A percentile compares a stretch with the other conserved stretches of the same genome.
phyloP scores from a whole-genome alignment of 2,113 vertebrate species.

The Loxodonta africana region DNA sequence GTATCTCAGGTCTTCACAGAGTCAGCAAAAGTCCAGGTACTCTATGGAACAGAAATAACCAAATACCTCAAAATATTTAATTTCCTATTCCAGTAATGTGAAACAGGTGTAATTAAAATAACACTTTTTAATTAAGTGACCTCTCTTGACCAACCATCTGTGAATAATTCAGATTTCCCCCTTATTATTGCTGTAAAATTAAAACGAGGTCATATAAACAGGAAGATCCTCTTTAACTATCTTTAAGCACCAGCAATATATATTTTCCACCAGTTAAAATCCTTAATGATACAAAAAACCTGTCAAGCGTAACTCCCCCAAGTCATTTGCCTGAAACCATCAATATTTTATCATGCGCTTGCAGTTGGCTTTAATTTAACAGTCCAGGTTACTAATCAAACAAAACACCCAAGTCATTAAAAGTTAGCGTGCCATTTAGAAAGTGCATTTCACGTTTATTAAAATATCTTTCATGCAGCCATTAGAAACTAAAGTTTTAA shows the following conservation, averaged over 20 bases:
- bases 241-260: conserved; percentile 93
- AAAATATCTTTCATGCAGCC: conserved; percentile 93
- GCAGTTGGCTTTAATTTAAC: conserved; percentile 94
- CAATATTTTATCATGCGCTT: conserved; percentile 93
- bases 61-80: conserved; percentile 91
- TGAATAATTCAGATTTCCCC: conserved; percentile 91
- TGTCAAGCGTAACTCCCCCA: conserved; percentile 92
- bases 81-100: conserved; percentile 90
- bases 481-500: conserved; percentile 94
- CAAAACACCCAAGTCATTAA: conserved; percentile 94
- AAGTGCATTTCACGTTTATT: conserved; percentile 94
- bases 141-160: conserved; percentile 93
- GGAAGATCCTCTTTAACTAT: conserved; percentile 91
- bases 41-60: conserved; percentile 88
- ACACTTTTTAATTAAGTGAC: conserved; percentile 93
- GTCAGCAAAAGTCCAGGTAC: conserved; percentile 85
- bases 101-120: conserved; percentile 94
- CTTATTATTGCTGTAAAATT: conserved; percentile 92
- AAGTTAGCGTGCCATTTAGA: conserved; percentile 94
- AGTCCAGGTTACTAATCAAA: conserved; percentile 94
- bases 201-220: conserved; percentile 91
- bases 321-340: conserved; percentile 93
- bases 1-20: conserved; percentile 73
- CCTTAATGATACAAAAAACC: conserved; percentile 93
- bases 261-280: conserved; percentile 93